A percentile compares a stretch with the other conserved stretches of the same genome.
Conservation (phyloP, 2,888 invertebrate genomes). For the Sceliomorpha sp. region DNA sequence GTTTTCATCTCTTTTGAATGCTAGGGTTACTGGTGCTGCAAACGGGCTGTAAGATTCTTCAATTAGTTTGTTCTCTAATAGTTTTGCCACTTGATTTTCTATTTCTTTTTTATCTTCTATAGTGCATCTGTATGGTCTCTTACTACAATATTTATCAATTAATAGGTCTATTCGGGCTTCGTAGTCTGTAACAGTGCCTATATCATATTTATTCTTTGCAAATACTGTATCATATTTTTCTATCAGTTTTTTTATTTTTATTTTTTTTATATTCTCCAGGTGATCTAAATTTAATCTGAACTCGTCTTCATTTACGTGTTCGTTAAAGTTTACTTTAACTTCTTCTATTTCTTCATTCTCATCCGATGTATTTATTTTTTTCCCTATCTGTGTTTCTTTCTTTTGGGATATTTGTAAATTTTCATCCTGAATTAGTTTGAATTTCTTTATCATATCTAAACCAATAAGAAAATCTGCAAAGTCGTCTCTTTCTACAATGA, state of each 20-base stretch:
- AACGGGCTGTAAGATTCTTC: conserved; percentile 62
- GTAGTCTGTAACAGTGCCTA: conserved; percentile 55
- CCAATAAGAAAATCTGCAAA: conserved; percentile 28
- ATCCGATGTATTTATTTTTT: neutral
- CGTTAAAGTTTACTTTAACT: conserved; percentile 49
- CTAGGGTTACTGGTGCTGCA: conserved; percentile 57
- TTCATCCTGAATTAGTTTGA: conserved; percentile 25
- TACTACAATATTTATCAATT: conserved; percentile 51
- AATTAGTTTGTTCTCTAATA: conserved; percentile 56
- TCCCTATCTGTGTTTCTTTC: no score
- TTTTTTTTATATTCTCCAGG: conserved; percentile 33
- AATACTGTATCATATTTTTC: conserved; percentile 55
- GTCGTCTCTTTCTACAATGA: conserved; percentile 44
- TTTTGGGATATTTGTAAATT: conserved; percentile 16
- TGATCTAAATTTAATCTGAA: conserved; percentile 42
- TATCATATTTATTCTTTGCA: conserved; percentile 60
- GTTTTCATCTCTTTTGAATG: conserved; percentile 58
- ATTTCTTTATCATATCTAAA: conserved; percentile 20
- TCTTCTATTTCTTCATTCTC: conserved; percentile 1
- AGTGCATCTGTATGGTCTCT: conserved; percentile 54
- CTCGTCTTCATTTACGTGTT: conserved; percentile 39
- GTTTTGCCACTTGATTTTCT: conserved; percentile 55
- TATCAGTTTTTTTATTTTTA: conserved; percentile 47
- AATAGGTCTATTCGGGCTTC: conserved; percentile 54
- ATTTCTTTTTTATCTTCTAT: conserved; percentile 60